Conservation (phyloP, 1,140 invertebrate species). For the Drosophila nigrodunni region DNA sequence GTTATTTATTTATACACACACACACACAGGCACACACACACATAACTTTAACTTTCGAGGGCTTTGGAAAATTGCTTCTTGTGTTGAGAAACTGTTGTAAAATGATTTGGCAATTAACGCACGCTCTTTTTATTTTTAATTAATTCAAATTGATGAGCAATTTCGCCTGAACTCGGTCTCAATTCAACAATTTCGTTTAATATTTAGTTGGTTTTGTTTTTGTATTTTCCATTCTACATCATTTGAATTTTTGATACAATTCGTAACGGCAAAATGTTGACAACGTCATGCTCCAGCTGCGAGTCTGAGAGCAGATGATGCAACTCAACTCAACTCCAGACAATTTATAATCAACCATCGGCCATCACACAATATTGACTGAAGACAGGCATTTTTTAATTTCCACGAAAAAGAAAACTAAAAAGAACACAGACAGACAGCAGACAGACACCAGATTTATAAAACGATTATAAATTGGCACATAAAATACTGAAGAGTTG, state of each 20-base stretch:
- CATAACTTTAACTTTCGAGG: neutral
- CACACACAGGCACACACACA: neutral
- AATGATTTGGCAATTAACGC: constrained; percentile 48
- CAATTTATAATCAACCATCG: constrained; percentile 14
- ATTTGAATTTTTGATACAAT: constrained; percentile 4
- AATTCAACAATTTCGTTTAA: constrained; percentile 23
- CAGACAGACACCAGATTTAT: constrained; percentile 26
- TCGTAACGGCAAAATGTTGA: constrained; percentile 11
- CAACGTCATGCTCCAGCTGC: constrained; percentile 49
- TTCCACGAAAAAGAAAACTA: constrained; percentile 60
- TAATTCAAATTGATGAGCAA: constrained; percentile 53
- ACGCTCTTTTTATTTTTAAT: constrained; percentile 31
- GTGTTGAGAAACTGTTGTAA: constrained; percentile 23
- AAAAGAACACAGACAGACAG: too few species aligned
- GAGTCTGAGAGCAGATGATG: constrained; percentile 36
- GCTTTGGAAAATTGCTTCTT: constrained; percentile 4
- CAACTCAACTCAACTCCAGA: constrained; percentile 39
- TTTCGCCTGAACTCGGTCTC: constrained; percentile 30
- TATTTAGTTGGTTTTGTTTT: neutral
- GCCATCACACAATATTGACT: constrained; percentile 23
- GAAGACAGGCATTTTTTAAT: constrained; percentile 56
- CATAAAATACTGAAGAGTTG: constrained; percentile 40
- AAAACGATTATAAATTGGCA: constrained; percentile 54
- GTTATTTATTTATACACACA: constrained; percentile 1
- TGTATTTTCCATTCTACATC: neutral